A percentile compares a stretch with the other conserved stretches of the same genome.
phyloP scores from a whole-genome alignment of 2,888 invertebrate genomes.

The Iselma pallidipennis region DNA sequence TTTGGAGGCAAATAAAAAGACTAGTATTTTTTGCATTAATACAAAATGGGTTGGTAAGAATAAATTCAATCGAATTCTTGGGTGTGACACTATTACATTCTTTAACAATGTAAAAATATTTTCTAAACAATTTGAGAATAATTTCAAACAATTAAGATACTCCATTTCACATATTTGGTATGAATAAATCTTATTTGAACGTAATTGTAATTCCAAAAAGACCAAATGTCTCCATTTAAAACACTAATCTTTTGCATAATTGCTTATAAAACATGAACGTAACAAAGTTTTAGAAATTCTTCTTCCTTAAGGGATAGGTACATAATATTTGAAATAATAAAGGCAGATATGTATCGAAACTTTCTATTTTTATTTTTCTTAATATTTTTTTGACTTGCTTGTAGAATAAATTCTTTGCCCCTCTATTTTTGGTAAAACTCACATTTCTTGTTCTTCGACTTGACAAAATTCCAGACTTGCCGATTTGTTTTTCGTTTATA shows the following conservation, averaged over 20 bases:
- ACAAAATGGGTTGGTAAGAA: not conserved
- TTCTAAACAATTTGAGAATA: no score
- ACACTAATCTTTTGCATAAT: no score
- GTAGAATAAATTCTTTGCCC: not conserved
- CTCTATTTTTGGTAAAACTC: not conserved
- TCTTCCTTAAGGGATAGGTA: not conserved
- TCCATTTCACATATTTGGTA: no score
- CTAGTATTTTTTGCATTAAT: no score
- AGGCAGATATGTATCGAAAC: not conserved
- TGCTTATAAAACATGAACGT: not conserved
- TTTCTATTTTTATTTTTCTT: not conserved
- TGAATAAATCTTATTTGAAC: no score
- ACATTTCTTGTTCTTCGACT: not conserved
- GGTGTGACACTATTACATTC: constrained; percentile 1
- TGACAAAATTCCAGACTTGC: not conserved
- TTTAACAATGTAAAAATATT: not conserved
- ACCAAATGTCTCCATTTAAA: no score
- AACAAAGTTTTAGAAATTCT: not conserved
- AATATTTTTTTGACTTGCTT: not conserved
- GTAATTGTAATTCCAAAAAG: no score
- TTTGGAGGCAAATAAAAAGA: no score
- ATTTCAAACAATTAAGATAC: no score
- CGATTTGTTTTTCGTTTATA: not conserved
- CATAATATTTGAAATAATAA: not conserved
- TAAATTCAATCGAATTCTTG: not conserved